Evolutionary conservation across 2,113 vertebrate genomes (phyloP), one percentile per base, ranked within the genome.

Genomic region (Cricetomys ansorgei): DNA sequence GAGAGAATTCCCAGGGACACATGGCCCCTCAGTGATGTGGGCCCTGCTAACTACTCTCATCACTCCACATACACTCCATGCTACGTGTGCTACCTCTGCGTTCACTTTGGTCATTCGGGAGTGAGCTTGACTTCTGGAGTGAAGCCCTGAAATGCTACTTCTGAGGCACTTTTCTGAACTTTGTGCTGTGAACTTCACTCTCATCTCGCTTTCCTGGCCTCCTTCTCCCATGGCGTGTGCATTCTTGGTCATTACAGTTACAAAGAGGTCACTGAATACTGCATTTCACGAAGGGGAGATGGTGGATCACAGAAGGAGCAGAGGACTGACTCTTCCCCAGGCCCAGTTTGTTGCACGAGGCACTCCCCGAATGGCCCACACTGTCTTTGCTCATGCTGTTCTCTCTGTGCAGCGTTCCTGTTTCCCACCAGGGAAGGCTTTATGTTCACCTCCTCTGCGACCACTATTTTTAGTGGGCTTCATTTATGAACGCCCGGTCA

Each of bases 221-320:
- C 67, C 64, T 87, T 50, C 70, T 67, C 88, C 79, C 43, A 70
- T 21, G 80, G 19, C 4, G 5, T 67, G 15, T 19, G 16, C 29
- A n/a, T 40, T 17, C 55, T 73, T 76, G 48, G 83, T 79, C 16
- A 31, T 45, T 85, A 81, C 5, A 11, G 50, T 45, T 57, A 55
- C 87, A 92, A 92, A 97, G 64, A 96, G 48, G 53, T 64, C 91
- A 81, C 45, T 79, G 55, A 92, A 48, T 23, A 62, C 7, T 50
- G 76, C 55, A 92, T 77, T 86, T 72, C 67, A 80, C 55, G 43
- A 85, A 57, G 80, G 21, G 62, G 85, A 67, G 55, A 19, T 81
- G 57, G 57, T 15, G 34, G 43, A 21, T 64, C 65, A 75, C 10
- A 55, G 67, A 50, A 62, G 72, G 27, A 69, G 65, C 37, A 64